phyloP scores from a whole-genome alignment of 2,113 vertebrate genomes.

The Perca flavescens region DNA sequence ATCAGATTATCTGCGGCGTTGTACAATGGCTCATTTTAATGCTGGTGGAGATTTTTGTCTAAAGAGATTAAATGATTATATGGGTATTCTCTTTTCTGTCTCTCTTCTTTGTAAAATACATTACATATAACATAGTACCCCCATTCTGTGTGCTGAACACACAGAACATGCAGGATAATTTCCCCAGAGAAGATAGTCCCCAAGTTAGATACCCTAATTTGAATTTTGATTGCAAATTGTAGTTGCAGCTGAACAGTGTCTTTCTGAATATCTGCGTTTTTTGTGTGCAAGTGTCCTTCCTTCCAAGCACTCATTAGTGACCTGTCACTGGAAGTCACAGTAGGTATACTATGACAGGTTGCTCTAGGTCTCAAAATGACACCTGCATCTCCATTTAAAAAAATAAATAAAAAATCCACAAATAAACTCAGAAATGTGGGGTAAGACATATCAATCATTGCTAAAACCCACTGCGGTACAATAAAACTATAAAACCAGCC shows the following conservation, averaged over 20 bases:
- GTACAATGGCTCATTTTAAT: conserved; percentile 63
- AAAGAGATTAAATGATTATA: conserved; percentile 56
- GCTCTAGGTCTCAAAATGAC: conserved; percentile 43
- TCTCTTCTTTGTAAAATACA: conserved; percentile 33
- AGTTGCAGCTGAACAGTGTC: neutral
- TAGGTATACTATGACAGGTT: conserved; percentile 12
- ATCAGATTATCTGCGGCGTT: conserved; percentile 59
- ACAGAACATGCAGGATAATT: conserved; percentile 10
- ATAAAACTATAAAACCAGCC: conserved; percentile 36
- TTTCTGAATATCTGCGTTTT: neutral
- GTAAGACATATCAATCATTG: conserved; percentile 20
- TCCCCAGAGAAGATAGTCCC: neutral
- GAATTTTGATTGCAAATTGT: neutral
- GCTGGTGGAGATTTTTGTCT: conserved; percentile 54
- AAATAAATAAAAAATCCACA: conserved; percentile 14
- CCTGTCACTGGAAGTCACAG: conserved; percentile 1
- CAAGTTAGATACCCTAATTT: neutral
- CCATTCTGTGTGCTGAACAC: conserved; percentile 15
- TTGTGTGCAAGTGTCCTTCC: conserved; percentile 16
- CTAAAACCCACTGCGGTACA: conserved; percentile 17
- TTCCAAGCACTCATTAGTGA: conserved; percentile 21
- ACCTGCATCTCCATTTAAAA: conserved; percentile 11
- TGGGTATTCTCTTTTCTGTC: conserved; percentile 42
- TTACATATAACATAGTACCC: conserved; percentile 30
- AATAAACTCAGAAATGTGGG: neutral